Conservation (phyloP, 2,113 vertebrate species). For the Vulpes ferrilata region DNA sequence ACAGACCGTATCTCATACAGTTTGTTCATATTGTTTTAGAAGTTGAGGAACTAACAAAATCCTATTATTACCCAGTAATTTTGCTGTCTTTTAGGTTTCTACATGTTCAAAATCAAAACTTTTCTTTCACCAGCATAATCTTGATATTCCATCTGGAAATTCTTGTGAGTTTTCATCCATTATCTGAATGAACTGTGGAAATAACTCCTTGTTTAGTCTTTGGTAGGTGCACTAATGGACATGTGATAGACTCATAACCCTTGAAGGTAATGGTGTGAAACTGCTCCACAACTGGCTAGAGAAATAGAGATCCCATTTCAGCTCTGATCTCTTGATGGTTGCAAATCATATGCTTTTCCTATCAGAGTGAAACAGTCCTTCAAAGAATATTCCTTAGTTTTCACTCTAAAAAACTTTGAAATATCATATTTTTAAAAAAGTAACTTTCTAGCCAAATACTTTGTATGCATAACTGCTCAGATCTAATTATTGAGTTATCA, state of each 20-base stretch:
- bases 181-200: conserved; percentile 46
- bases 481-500: not conserved
- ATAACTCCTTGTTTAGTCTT: conserved; percentile 78
- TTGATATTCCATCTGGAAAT: conserved; percentile 48
- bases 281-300: conserved; percentile 55
- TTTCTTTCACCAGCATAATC: not conserved
- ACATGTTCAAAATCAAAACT: conserved; percentile 44
- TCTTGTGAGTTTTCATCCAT: conserved; percentile 60
- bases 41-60: not conserved
- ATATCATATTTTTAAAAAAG: not conserved
- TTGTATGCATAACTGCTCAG: not conserved
- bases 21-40: not conserved
- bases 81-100: not conserved
- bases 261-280: conserved; percentile 69
- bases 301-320: conserved; percentile 61
- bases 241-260: conserved; percentile 54
- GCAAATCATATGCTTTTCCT: not conserved
- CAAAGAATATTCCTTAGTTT: not conserved
- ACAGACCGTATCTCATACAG: not conserved
- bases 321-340: conserved; percentile 33
- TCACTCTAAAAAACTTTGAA: not conserved
- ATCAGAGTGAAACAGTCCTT: not conserved
- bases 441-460: not conserved
- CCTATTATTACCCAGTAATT: not conserved
- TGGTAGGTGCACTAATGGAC: conserved; percentile 62